Evolutionary conservation across 2,888 invertebrate species (phyloP), one percentile per base, ranked within the genome.

Genomic region (Merodon equestris): DNA sequence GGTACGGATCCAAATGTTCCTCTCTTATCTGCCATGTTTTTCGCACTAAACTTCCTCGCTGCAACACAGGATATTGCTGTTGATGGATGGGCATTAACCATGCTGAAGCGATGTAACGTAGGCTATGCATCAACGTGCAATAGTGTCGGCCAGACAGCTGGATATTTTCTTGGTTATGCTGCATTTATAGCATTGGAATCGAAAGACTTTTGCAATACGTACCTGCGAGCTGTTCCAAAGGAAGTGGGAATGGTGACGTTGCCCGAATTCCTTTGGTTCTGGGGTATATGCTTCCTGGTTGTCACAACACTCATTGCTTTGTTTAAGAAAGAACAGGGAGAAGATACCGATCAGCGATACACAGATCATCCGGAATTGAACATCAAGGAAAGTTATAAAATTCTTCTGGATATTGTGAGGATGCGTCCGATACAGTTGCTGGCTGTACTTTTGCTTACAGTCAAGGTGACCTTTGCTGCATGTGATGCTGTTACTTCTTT

Each of bases 51-150:
- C 86, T 98, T 99, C 86, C 90, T 99, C 84, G 99, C 99, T 4
- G 99, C 99, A 1, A 99, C 99, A 1, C 99, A 99, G 90, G 99
- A 99, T 88, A 98, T 99, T 85, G 99, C 98, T 13, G 99, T 99
- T 0, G 99, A 99, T 90, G 99, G 99, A 17, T 99, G 99, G 99
- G 99, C 99, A 0, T 90, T 99, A 10, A 99, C 99, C 0, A 99
- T 99, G 97, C 90, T 99, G 1, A 96, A 97, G 85, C 95, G 96
- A 93, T 96, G 94, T 84, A 99, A 99, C 90, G 97, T 99, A 3
- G 97, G 97, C 1, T 97, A 99, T 90, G 99, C 99, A 0, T 99
- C 99, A 1, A 99, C 99, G 0, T 99, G 99, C 87, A 99, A 99
- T 87, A 96, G 96, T 84, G 97, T 99, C 0, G 99, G 99, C 1